These are phyloP conservation scores for Disparrhopalites patrizii DNA, from an alignment of 2,888 invertebrate species.

Conservation along the genomic window DNA sequence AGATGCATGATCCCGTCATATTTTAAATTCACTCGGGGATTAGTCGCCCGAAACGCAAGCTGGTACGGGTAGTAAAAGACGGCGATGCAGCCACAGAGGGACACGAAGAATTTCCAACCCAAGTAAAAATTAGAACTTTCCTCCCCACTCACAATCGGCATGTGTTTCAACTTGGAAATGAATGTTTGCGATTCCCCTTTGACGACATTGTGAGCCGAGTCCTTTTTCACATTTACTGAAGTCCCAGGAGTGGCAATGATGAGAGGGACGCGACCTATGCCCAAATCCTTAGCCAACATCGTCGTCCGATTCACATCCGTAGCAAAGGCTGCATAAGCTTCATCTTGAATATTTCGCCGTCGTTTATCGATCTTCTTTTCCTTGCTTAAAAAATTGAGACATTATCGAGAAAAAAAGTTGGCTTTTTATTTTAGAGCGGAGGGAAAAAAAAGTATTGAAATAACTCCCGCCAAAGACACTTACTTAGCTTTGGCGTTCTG, in stretches of 20 bases:
- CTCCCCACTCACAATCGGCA: conserved; percentile 15
- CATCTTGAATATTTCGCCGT: conserved; percentile 25
- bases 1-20: conserved; percentile 32
- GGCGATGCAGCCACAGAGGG: conserved; percentile 22
- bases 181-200: conserved; percentile 20
- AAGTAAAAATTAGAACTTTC: not conserved
- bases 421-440: not conserved
- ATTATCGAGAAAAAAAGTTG: not conserved
- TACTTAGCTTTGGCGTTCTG: conserved; percentile 7
- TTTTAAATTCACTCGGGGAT: not conserved
- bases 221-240: not conserved
- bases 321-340: conserved; percentile 36
- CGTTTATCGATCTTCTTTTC: conserved; percentile 27
- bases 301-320: conserved; percentile 39
- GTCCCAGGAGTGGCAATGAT: conserved; percentile 31
- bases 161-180: conserved; percentile 10
- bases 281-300: conserved; percentile 40
- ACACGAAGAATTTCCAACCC: conserved; percentile 38
- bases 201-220: not conserved
- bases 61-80: conserved; percentile 43
- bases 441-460: not conserved
- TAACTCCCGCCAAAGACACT: not conserved
- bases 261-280: conserved; percentile 39
- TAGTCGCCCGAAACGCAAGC: conserved; percentile 32
- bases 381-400: conserved; percentile 13